phyloP scores from a whole-genome alignment of 37 sponge, comb jelly and placozoan species.

The Corticium candelabrum region DNA sequence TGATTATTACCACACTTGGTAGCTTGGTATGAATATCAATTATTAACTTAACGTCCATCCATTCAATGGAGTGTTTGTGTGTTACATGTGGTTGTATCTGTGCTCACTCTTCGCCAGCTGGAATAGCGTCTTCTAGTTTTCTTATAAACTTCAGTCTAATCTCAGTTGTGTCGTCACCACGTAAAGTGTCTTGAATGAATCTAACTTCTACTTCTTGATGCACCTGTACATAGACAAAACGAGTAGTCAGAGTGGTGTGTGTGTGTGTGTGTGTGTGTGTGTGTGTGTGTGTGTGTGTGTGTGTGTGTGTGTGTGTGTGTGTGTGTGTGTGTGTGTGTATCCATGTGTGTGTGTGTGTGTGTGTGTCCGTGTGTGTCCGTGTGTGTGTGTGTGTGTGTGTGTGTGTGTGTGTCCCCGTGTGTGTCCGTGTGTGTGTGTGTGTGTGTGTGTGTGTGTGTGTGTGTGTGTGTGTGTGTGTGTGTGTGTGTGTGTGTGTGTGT shows the following conservation, averaged over 20 bases:
- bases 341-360: no score
- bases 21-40: no score
- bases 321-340: conserved; percentile 5
- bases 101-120: conserved; percentile 91
- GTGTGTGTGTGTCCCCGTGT: no score
- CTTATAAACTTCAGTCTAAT: conserved; percentile 79
- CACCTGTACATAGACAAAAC: conserved; percentile 29
- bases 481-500: conserved; percentile 5
- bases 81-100: no score
- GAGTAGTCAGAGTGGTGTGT: not conserved
- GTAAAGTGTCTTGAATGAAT: conserved; percentile 79
- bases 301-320: conserved; percentile 5
- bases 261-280: conserved; percentile 17
- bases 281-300: conserved; percentile 5
- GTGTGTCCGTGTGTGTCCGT: not conserved
- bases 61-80: no score
- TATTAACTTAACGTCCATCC: no score
- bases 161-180: conserved; percentile 88
- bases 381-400: conserved; percentile 5
- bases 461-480: conserved; percentile 5
- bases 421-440: not conserved
- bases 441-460: conserved; percentile 5
- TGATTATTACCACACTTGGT: no score
- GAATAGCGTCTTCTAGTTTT: conserved; percentile 93
- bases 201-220: conserved; percentile 83